Percentiles rank a stretch among this genome's conserved stretches.
Conservation (phyloP, 2,113 vertebrate genomes). For the Oreochromis niloticus region DNA sequence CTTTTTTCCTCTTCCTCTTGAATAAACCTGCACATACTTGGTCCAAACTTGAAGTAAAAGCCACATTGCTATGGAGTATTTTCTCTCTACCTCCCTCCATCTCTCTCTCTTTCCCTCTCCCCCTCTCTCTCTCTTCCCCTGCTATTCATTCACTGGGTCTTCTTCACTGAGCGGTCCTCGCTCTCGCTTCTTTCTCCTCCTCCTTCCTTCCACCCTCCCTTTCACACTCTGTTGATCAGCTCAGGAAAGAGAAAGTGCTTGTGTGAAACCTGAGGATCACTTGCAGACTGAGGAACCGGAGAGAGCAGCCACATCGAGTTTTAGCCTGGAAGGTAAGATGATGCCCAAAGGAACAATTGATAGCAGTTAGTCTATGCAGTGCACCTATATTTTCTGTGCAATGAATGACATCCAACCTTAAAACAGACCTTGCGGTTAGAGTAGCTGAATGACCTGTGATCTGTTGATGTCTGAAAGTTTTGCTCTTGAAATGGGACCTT, state of each 20-base stretch:
- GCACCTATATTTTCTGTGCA: not conserved
- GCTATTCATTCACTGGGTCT: not conserved
- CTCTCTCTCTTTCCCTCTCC: not conserved
- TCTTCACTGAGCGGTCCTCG: slow-evolving; percentile 1
- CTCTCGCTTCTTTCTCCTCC: slow-evolving; percentile 4
- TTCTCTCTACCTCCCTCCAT: not conserved
- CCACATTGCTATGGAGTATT: not conserved
- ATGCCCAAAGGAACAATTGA: slow-evolving; percentile 3
- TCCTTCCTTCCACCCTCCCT: not conserved
- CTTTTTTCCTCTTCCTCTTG: not conserved
- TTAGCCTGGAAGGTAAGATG: slow-evolving; percentile 63
- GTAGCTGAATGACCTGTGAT: not conserved
- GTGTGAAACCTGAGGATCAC: slow-evolving; percentile 67
- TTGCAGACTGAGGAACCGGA: slow-evolving; percentile 39
- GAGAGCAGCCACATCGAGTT: slow-evolving; percentile 4
- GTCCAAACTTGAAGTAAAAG: not conserved
- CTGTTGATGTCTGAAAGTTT: slow-evolving; percentile 28
- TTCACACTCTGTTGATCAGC: slow-evolving; percentile 56
- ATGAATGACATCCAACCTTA: not conserved
- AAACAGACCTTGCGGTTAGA: not conserved
- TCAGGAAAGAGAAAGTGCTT: slow-evolving; percentile 54
- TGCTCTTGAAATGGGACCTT: not conserved
- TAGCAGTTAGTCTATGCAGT: not conserved
- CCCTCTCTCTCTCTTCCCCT: not conserved
- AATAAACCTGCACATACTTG: not conserved